Conservation (phyloP, 1,140 invertebrate genomes). For the Drosophila seguyi region DNA sequence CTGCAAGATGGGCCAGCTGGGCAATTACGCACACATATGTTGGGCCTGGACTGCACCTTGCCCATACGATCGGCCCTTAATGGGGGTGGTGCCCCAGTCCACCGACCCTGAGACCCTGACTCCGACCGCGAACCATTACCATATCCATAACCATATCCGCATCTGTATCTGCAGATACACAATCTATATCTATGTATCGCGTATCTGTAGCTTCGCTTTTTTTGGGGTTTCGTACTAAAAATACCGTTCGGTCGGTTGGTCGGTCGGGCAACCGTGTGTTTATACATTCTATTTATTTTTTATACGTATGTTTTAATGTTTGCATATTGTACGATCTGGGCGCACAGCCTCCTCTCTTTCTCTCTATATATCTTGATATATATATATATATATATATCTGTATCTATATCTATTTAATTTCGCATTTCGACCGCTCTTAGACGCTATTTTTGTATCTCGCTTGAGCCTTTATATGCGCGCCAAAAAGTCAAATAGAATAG, state of each 20-base stretch:
- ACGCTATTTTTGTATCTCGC: slow-evolving; percentile 37
- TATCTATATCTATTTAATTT: slow-evolving; percentile 63
- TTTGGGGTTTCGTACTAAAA: slow-evolving; percentile 40
- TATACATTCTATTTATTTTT: slow-evolving; percentile 62
- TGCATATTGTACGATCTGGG: slow-evolving; percentile 45
- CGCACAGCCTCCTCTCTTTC: slow-evolving; percentile 1
- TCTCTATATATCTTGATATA: background rate
- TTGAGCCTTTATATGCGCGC: slow-evolving; percentile 20
- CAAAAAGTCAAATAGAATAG: slow-evolving; percentile 27
- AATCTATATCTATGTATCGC: slow-evolving; percentile 20
- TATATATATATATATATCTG: background rate
- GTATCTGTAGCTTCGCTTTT: slow-evolving; percentile 14
- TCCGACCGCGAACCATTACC: background rate
- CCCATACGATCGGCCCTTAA: slow-evolving; percentile 15
- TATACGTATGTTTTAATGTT: slow-evolving; percentile 49
- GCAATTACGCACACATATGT: slow-evolving; percentile 53
- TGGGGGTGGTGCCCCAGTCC: slow-evolving; percentile 1
- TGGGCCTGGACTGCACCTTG: slow-evolving; percentile 30
- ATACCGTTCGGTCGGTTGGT: slow-evolving; percentile 27
- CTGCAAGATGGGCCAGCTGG: slow-evolving; percentile 21
- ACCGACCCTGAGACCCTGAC: background rate
- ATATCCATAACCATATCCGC: slow-evolving; percentile 6
- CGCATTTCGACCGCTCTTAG: slow-evolving; percentile 53
- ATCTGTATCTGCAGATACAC: background rate
- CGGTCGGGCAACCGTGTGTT: slow-evolving; percentile 42